A percentile compares a stretch with the other conserved stretches of the same genome.
Conservation (phyloP, 2,797 vertebrate species). For the Macrochelys suwanniensis region DNA sequence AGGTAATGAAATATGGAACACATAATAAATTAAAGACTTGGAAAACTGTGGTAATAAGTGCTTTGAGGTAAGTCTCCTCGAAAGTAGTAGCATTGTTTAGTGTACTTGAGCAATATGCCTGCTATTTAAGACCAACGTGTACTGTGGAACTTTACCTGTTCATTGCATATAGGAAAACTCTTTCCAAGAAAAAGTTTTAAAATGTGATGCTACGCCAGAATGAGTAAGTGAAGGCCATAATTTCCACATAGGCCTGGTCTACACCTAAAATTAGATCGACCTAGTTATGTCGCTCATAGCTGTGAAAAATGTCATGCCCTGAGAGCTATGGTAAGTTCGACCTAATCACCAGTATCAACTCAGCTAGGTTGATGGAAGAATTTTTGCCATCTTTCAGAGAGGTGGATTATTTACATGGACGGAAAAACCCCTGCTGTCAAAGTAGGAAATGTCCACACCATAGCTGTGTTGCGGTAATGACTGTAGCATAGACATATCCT, state of each 20-base stretch:
- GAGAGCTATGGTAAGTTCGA: neutral
- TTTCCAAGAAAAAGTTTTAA: neutral
- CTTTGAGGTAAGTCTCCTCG: conserved; percentile 26
- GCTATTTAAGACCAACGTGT: conserved; percentile 31
- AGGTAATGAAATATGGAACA: conserved; percentile 20
- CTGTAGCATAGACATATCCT: neutral
- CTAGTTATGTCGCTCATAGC: neutral
- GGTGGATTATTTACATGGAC: neutral
- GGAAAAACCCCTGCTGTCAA: neutral
- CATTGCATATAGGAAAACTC: neutral
- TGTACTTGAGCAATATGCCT: conserved; percentile 24
- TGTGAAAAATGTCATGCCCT: neutral
- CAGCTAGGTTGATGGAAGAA: neutral
- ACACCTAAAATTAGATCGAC: neutral
- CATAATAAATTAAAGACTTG: conserved; percentile 52
- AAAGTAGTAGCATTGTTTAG: conserved; percentile 59
- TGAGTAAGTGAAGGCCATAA: neutral
- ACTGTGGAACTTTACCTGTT: conserved; percentile 17
- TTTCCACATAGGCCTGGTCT: neutral
- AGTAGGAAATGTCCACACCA: neutral
- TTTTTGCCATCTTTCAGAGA: neutral
- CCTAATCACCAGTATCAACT: neutral
- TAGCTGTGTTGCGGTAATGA: neutral
- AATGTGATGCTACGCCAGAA: neutral
- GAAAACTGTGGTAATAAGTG: conserved; percentile 61